Base-by-base conservation (phyloP, 2,113 vertebrate genomes). In the Pseudolaguvia tuberculata region DNA sequence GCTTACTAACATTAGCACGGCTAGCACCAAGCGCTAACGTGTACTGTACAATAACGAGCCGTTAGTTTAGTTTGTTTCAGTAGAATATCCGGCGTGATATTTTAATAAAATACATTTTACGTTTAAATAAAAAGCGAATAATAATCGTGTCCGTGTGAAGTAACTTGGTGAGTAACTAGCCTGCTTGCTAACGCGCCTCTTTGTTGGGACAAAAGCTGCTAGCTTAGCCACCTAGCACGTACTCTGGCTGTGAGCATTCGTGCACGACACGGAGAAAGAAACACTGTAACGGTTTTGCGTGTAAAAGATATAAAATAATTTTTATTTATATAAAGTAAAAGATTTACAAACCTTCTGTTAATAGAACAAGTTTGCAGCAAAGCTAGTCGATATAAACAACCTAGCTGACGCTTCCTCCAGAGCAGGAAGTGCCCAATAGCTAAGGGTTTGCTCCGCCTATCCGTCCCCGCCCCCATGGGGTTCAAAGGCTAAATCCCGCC, bases 381-480 rank as follows among this genome's bases (percentile, higher is more conserved):
- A 45, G 63, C 61, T 71, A 50, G 39, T 31, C 4, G 20, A 58
- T 35, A 75, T 78, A 80, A 76, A 61, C 56, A 62, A 62, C 61
- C 80, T 65, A 57, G 53, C 78, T 65, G 42, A 58, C 66, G 79
- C 71, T 82, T 79, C 76, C 76, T 73, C 81, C 68, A 45, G 29
- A 80, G 69, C 80, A 82, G 83, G 83, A 85, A 85, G 78, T 80
- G 74, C 53, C 59, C 51, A 31, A 4, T 53, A 45, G 42, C n/a
- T 25, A 47, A 18, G 0, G 9, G 1, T 13, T 29, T 15, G 48
- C 65, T 23, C 42, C 74, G 55, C 74, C 74, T 65, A 45, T 55
- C 21, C 21, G 12, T n/a, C 53, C 55, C 8, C 27, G 21, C 42
- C 59, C 59, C 25, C 39, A n/a, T n/a, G 3, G 15, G n/a, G 52